Evolutionary conservation across 2,888 invertebrate genomes (phyloP).

Genomic region (Epiblema foenella): DNA sequence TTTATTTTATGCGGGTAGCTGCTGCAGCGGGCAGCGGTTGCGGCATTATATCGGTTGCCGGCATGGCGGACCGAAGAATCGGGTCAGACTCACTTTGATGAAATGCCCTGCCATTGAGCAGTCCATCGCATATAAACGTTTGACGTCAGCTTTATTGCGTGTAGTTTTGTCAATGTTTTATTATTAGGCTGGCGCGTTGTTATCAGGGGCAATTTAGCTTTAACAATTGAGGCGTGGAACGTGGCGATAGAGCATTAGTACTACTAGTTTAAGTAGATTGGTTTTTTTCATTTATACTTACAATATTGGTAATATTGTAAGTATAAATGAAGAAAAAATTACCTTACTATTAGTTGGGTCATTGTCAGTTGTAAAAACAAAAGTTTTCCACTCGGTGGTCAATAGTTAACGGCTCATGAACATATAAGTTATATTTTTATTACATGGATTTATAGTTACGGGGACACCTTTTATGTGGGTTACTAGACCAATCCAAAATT

Average conservation of each 20-base stretch:
- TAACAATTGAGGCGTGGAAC: not conserved
- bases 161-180: conserved; percentile 10
- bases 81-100: conserved; percentile 67
- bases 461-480: too few species aligned
- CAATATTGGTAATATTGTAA: too few species aligned
- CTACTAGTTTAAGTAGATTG: not conserved
- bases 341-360: too few species aligned
- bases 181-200: not conserved
- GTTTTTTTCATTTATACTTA: too few species aligned
- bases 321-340: too few species aligned
- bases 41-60: conserved; percentile 66
- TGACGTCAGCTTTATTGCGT: conserved; percentile 29
- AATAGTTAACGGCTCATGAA: too few species aligned
- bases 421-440: too few species aligned
- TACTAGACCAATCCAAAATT: too few species aligned
- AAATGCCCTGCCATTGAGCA: conserved; percentile 59
- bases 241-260: too few species aligned
- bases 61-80: conserved; percentile 57
- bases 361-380: too few species aligned
- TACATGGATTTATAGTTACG: too few species aligned
- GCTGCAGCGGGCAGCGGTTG: conserved; percentile 61
- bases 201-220: not conserved
- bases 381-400: too few species aligned
- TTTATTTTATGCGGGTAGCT: conserved; percentile 66
- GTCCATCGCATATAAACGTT: conserved; percentile 60